A percentile compares a stretch with the other conserved stretches of the same genome.
Evolutionary conservation across 2,113 vertebrate genomes (phyloP).

Genomic region (Leucosticte australis): DNA sequence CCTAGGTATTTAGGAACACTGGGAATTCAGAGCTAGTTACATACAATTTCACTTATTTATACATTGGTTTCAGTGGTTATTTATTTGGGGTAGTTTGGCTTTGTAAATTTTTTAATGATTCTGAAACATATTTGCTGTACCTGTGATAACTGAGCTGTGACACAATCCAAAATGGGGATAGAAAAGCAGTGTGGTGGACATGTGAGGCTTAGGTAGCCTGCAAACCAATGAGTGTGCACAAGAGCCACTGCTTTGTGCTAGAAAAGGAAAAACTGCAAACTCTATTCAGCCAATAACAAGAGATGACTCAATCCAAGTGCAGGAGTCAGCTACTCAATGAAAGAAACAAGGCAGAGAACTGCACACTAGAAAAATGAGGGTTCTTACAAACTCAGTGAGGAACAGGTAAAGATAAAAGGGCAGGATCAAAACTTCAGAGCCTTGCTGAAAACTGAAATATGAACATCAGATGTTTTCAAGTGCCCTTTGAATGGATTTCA

Average conservation of each 20-base stretch:
- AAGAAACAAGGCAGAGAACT: background rate
- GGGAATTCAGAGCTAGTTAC: background rate
- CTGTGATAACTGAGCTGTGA: background rate
- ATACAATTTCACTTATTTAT: background rate
- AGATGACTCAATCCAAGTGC: background rate
- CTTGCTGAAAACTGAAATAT: conserved; percentile 34
- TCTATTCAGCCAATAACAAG: background rate
- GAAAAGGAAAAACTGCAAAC: background rate
- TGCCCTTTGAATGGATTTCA: background rate
- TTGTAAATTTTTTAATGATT: background rate
- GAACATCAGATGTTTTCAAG: conserved; percentile 49
- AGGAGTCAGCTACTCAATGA: background rate
- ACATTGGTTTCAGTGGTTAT: background rate
- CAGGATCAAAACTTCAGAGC: conserved; percentile 18
- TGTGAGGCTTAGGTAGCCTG: background rate
- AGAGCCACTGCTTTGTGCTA: background rate
- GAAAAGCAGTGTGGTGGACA: background rate
- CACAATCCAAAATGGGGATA: background rate
- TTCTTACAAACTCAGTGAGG: background rate
- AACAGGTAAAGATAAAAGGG: conserved; percentile 43
- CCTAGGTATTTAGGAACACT: background rate
- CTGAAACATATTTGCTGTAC: background rate
- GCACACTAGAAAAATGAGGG: background rate
- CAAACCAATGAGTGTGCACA: background rate
- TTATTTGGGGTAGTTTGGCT: background rate